Evolutionary conservation across 2,888 invertebrate species (phyloP).

Genomic region (Tinea pellionella): DNA sequence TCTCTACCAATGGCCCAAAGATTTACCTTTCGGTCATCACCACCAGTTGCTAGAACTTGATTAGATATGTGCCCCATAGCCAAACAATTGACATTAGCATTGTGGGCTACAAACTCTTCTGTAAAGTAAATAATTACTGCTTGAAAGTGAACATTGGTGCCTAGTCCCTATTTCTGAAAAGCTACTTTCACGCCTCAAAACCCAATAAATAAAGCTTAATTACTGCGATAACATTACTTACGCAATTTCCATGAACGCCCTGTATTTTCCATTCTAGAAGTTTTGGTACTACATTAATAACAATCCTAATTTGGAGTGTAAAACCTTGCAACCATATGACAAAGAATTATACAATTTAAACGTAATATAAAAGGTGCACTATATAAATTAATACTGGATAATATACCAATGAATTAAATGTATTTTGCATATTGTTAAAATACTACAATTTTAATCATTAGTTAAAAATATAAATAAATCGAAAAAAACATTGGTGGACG

Average conservation of each 20-base stretch:
- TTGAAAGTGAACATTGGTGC: neutral
- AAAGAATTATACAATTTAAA: neutral
- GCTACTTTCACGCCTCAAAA: too few relatives aligned
- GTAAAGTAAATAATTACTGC: conserved; percentile 29
- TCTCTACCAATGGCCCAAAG: conserved; percentile 96
- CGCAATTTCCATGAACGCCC: conserved; percentile 87
- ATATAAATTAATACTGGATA: neutral
- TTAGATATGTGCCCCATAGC: conserved; percentile 92
- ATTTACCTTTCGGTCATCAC: conserved; percentile 97
- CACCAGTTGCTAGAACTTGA: conserved; percentile 92
- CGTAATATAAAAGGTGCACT: neutral
- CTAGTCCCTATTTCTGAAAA: neutral
- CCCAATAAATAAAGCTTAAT: too few relatives aligned
- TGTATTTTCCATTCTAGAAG: conserved; percentile 50
- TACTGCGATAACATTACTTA: too few relatives aligned
- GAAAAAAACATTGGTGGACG: neutral
- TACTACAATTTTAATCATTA: neutral
- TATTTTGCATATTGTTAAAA: neutral
- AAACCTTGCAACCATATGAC: conserved; percentile 11
- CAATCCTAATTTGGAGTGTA: neutral
- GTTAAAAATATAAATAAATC: neutral
- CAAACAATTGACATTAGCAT: conserved; percentile 87
- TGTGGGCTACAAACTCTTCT: conserved; percentile 91
- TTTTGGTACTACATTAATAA: neutral
- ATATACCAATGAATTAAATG: neutral